phyloP scores from a whole-genome alignment of 2,888 invertebrate genomes.

The Drosophila quinaria region DNA sequence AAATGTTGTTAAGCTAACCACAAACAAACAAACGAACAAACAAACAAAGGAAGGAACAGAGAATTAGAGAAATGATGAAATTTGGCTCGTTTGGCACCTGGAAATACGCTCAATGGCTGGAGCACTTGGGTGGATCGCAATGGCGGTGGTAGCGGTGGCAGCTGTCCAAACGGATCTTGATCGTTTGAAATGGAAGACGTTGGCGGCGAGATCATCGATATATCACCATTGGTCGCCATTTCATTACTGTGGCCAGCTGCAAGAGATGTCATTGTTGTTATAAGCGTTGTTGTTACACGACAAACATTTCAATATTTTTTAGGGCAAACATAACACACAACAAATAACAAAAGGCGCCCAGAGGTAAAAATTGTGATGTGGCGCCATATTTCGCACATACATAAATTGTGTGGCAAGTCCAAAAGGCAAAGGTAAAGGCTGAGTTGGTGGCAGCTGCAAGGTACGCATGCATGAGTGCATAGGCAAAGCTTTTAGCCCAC shows the following conservation, averaged over 20 bases:
- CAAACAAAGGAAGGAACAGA: conserved; percentile 19
- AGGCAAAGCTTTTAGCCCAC: conserved; percentile 73
- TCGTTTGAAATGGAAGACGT: conserved; percentile 86
- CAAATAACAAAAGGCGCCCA: conserved; percentile 49
- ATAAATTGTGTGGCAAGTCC: conserved; percentile 70
- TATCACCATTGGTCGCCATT: conserved; percentile 86
- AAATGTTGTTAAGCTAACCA: conserved; percentile 47
- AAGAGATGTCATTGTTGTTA: conserved; percentile 36
- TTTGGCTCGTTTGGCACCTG: conserved; percentile 79
- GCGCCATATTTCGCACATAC: conserved; percentile 80
- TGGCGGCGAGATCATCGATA: conserved; percentile 86
- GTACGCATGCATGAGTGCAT: conserved; percentile 78
- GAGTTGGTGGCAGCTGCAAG: conserved; percentile 51
- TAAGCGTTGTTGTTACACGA: conserved; percentile 21
- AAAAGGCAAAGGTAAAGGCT: conserved; percentile 20
- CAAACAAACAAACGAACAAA: conserved; percentile 30
- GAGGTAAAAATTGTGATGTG: conserved; percentile 53
- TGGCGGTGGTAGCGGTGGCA: conserved; percentile 86
- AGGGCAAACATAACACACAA: neutral
- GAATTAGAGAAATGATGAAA: neutral
- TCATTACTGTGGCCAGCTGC: conserved; percentile 86
- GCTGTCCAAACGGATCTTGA: conserved; percentile 86
- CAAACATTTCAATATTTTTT: conserved; percentile 23
- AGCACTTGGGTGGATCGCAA: conserved; percentile 86
- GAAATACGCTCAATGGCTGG: conserved; percentile 86